Conservation (phyloP, 2,888 invertebrate species). For the Asteroscopus sphinx region DNA sequence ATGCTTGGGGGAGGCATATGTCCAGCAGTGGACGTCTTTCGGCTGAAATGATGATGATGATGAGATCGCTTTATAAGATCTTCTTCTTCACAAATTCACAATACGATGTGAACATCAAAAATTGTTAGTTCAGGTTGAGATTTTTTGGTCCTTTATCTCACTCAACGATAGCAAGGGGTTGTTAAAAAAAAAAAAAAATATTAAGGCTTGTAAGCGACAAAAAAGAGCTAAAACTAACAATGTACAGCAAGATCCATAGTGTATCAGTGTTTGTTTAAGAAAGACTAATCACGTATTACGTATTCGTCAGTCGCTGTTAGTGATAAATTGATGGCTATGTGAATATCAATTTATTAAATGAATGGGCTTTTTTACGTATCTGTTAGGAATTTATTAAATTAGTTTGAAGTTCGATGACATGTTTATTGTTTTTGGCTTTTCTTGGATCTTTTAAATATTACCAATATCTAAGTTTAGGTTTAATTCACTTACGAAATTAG, state of each 20-base stretch:
- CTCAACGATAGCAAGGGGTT: slow-evolving; percentile 1
- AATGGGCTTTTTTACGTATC: slow-evolving; percentile 4
- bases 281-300: slow-evolving; percentile 25
- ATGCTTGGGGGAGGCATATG: no score
- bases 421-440: no score
- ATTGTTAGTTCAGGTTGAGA: neutral
- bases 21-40: no score
- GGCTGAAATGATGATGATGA: no score
- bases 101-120: no score
- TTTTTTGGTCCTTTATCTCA: neutral
- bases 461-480: no score
- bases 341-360: neutral
- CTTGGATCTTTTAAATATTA: no score
- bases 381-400: neutral
- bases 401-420: no score
- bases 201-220: slow-evolving; percentile 17
- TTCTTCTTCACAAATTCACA: no score
- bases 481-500: no score
- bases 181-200: slow-evolving; percentile 6
- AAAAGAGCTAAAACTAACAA: slow-evolving; percentile 25
- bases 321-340: slow-evolving; percentile 7
- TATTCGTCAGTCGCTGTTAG: neutral
- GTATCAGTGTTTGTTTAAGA: slow-evolving; percentile 40
- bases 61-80: no score
- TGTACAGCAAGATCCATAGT: slow-evolving; percentile 6